Conservation (phyloP, 1,140 invertebrate genomes). For the Heterodera carotae region DNA sequence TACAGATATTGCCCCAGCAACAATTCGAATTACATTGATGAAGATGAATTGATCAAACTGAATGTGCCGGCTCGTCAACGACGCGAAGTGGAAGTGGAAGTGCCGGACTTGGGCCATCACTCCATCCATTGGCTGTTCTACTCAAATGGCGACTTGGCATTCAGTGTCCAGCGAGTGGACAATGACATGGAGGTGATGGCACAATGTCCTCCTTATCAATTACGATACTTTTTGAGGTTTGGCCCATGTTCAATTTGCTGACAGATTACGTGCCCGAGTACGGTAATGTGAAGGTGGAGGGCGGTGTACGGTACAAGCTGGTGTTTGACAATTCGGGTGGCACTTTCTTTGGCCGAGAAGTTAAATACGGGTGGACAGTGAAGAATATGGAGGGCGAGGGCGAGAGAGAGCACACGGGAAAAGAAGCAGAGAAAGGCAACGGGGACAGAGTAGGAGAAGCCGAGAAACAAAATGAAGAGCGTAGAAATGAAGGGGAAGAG, state of each 20-base stretch:
- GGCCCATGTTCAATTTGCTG: constrained; percentile 36
- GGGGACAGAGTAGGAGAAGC: neutral
- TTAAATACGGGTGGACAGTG: constrained; percentile 29
- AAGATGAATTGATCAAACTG: constrained; percentile 38
- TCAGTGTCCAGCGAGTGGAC: constrained; percentile 18
- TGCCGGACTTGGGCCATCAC: constrained; percentile 16
- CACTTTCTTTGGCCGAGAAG: constrained; percentile 45
- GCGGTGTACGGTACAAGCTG: constrained; percentile 30
- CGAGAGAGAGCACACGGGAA: constrained; percentile 2
- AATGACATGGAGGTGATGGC: constrained; percentile 27
- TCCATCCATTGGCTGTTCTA: constrained; percentile 48
- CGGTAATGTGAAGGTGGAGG: constrained; percentile 28
- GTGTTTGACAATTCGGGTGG: constrained; percentile 48
- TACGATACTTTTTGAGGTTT: constrained; percentile 34
- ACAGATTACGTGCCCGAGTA: constrained; percentile 50
- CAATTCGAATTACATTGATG: constrained; percentile 39
- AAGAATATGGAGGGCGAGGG: neutral
- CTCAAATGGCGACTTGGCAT: constrained; percentile 42
- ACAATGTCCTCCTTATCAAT: constrained; percentile 19
- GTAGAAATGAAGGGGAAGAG: neutral
- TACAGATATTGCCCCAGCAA: constrained; percentile 44
- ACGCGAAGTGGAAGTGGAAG: constrained; percentile 37
- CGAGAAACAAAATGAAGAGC: neutral
- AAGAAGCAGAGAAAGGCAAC: neutral
- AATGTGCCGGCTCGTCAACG: constrained; percentile 38